Conservation (phyloP, 2,888 invertebrate genomes). For the Nomada goodeniana region DNA sequence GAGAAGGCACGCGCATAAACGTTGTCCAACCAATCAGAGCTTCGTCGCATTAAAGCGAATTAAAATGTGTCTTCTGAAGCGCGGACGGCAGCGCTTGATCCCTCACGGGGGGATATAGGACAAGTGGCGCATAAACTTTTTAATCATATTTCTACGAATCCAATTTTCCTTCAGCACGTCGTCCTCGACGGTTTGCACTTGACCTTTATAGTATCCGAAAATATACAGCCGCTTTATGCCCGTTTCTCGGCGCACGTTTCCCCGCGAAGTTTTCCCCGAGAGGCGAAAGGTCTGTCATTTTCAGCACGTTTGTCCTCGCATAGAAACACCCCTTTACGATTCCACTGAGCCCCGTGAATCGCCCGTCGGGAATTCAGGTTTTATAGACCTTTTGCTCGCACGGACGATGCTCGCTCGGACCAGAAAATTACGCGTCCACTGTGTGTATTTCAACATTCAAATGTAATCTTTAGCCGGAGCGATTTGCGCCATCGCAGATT, state of each 20-base stretch:
- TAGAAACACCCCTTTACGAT: slow-evolving; percentile 70
- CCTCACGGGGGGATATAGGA: neutral
- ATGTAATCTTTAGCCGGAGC: slow-evolving; percentile 66
- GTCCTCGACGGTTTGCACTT: slow-evolving; percentile 24
- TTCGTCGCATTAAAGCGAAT: neutral
- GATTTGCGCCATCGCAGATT: slow-evolving; percentile 56
- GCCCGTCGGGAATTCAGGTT: slow-evolving; percentile 67
- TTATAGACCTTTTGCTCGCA: slow-evolving; percentile 67
- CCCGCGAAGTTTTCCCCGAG: slow-evolving; percentile 37
- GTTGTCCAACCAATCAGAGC: neutral
- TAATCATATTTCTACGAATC: slow-evolving; percentile 57
- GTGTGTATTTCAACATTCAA: slow-evolving; percentile 60
- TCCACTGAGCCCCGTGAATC: slow-evolving; percentile 63
- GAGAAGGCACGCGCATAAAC: neutral
- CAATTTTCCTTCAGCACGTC: slow-evolving; percentile 43
- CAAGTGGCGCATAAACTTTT: slow-evolving; percentile 45
- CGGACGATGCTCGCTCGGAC: slow-evolving; percentile 58
- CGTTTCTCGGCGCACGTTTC: slow-evolving; percentile 34
- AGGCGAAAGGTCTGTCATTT: slow-evolving; percentile 59
- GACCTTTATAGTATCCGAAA: slow-evolving; percentile 51
- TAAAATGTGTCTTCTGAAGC: neutral
- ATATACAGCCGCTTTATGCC: slow-evolving; percentile 52
- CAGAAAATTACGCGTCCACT: slow-evolving; percentile 65
- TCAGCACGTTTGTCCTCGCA: slow-evolving; percentile 68
- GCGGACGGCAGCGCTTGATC: neutral